Evolutionary conservation across 2,888 invertebrate genomes (phyloP).

Genomic region (Erannis defoliaria): DNA sequence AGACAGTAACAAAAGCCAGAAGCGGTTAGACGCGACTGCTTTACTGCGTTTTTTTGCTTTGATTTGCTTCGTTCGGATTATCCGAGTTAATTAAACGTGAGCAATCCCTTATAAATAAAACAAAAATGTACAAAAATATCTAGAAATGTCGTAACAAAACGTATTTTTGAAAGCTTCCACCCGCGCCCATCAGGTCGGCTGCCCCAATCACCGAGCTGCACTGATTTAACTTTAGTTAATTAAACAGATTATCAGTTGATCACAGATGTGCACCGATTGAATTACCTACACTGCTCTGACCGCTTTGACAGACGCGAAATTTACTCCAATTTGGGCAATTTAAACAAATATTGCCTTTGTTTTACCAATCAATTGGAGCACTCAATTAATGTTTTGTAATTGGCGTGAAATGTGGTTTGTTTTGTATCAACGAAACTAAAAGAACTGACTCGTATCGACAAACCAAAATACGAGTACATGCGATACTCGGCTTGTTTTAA

Average conservation of each 20-base stretch:
- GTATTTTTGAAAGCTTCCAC: too few relatives aligned
- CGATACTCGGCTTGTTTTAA: neutral
- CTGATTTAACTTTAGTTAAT: constrained; percentile 42
- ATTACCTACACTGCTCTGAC: constrained; percentile 38
- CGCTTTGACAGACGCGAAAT: constrained; percentile 27
- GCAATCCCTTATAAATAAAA: too few relatives aligned
- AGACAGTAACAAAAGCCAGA: too few relatives aligned
- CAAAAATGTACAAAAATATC: neutral
- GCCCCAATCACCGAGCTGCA: neutral
- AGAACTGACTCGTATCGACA: neutral
- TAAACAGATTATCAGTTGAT: constrained; percentile 54
- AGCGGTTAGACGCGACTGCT: too few relatives aligned
- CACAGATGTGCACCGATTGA: constrained; percentile 49
- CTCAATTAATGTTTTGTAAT: constrained; percentile 17
- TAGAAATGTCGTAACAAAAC: too few relatives aligned
- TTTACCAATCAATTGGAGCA: constrained; percentile 5
- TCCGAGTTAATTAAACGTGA: too few relatives aligned
- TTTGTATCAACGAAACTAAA: constrained; percentile 25
- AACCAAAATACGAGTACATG: too few relatives aligned
- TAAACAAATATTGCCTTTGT: constrained; percentile 24
- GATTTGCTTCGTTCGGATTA: too few relatives aligned
- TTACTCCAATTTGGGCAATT: constrained; percentile 9
- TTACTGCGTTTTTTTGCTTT: too few relatives aligned
- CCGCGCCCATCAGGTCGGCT: neutral
- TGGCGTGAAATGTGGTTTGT: constrained; percentile 8